Percentiles rank a stretch among this genome's conserved stretches.
Evolutionary conservation across 2,113 vertebrate genomes (phyloP).

Genomic region (Ursus arctos): DNA sequence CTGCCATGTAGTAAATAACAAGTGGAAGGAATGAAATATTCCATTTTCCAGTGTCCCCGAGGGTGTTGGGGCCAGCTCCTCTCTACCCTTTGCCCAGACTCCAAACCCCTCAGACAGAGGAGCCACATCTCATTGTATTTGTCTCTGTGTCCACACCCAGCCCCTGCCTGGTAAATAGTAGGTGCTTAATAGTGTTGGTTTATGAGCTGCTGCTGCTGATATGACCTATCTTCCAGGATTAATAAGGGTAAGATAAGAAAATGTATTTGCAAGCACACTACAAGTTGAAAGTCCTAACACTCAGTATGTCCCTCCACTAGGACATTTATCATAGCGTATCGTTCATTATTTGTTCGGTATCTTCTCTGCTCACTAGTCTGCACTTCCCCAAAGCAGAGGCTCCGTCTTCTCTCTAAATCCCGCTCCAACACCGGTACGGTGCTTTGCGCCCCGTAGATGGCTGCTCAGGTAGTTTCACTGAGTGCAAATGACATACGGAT

Average conservation of each 20-base stretch:
- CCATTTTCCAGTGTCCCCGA: not conserved
- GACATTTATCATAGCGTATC: not conserved
- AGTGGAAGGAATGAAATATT: conserved; percentile 35
- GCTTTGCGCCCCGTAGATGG: not conserved
- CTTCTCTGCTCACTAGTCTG: conserved; percentile 17
- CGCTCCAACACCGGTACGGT: not conserved
- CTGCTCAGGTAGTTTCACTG: conserved; percentile 16
- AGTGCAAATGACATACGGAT: not conserved
- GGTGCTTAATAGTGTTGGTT: conserved; percentile 41
- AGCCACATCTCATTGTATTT: not conserved
- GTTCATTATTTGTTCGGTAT: conserved; percentile 25
- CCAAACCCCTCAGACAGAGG: not conserved
- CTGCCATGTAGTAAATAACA: conserved; percentile 38
- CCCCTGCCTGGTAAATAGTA: not conserved
- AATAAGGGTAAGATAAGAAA: conserved; percentile 58
- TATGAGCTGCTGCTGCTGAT: not conserved
- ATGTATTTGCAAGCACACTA: conserved; percentile 29
- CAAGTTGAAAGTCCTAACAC: conserved; percentile 47
- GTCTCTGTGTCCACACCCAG: not conserved
- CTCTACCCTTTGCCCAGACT: not conserved
- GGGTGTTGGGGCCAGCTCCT: not conserved
- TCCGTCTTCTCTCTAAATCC: conserved; percentile 34
- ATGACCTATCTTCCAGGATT: not conserved
- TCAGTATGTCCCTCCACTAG: not conserved
- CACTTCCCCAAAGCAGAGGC: conserved; percentile 41